These are phyloP conservation scores for Sebastes kiyomatsui DNA, from an alignment of 2,797 vertebrate genomes.

Conservation along the genomic window DNA sequence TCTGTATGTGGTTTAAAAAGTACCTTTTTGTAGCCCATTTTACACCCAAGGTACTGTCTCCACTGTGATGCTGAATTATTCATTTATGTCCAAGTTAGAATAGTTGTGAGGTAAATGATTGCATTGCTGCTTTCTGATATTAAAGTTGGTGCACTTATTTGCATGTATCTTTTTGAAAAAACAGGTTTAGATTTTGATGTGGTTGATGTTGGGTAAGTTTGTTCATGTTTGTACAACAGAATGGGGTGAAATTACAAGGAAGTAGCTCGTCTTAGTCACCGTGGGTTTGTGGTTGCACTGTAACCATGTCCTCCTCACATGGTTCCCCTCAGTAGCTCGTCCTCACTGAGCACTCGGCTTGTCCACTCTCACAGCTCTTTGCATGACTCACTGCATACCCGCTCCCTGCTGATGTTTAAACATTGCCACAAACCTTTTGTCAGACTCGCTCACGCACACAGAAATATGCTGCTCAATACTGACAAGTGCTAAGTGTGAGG, in stretches of 20 bases:
- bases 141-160: conserved; percentile 3
- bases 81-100: neutral
- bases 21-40: neutral
- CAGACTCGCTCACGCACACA: conserved; percentile 38
- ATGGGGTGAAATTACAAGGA: conserved; percentile 11
- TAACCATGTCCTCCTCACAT: conserved; percentile 38
- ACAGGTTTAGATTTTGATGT: conserved; percentile 51
- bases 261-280: conserved; percentile 28
- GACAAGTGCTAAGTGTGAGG: neutral
- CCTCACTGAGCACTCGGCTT: conserved; percentile 54
- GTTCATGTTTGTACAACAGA: conserved; percentile 4
- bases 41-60: neutral
- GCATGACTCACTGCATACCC: conserved; percentile 71
- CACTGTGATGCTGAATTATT: neutral
- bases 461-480: neutral
- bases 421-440: conserved; percentile 13
- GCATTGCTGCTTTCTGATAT: conserved; percentile 8
- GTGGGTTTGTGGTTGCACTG: conserved; percentile 51
- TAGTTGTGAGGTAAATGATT: conserved; percentile 6
- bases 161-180: conserved; percentile 40
- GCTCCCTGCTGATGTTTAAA: conserved; percentile 34
- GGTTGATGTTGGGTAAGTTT: conserved; percentile 51
- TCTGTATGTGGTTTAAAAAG: neutral
- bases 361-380: conserved; percentile 63
- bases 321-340: conserved; percentile 34